Evolutionary conservation across 2,113 vertebrate species (phyloP).

Genomic region (Barbus barbus): DNA sequence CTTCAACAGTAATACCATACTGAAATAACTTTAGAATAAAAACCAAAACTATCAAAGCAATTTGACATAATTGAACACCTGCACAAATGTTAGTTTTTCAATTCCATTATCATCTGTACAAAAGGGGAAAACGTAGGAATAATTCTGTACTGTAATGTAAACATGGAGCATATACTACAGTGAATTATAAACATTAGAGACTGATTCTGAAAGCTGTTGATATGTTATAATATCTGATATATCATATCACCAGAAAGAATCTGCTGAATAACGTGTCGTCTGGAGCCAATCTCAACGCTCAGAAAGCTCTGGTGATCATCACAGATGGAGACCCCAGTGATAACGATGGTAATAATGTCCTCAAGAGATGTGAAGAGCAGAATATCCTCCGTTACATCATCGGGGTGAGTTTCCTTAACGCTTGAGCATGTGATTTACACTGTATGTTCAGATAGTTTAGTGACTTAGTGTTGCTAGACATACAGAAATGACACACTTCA

Average conservation of each 20-base stretch:
- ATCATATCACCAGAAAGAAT: constrained; percentile 26
- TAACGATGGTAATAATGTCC: accelerated
- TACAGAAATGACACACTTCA: too few relatives aligned
- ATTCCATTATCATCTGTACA: too few relatives aligned
- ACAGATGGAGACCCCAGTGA: constrained; percentile 78
- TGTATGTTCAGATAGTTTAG: not conserved
- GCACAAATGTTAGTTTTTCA: too few relatives aligned
- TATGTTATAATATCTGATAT: not conserved
- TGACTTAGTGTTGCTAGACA: too few relatives aligned
- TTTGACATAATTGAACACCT: too few relatives aligned
- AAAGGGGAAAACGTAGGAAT: too few relatives aligned
- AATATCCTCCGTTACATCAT: constrained; percentile 71
- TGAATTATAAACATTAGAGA: too few relatives aligned
- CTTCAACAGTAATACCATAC: too few relatives aligned
- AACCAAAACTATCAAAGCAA: too few relatives aligned
- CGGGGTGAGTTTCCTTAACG: constrained; percentile 63
- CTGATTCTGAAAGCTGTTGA: not conserved
- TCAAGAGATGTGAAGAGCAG: constrained; percentile 25
- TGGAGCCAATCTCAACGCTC: constrained; percentile 72
- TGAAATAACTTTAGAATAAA: too few relatives aligned
- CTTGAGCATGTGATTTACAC: constrained; percentile 10
- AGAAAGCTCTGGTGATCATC: constrained; percentile 79
- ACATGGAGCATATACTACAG: too few relatives aligned
- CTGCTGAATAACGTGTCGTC: constrained; percentile 57
- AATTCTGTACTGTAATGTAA: too few relatives aligned